A percentile compares a stretch with the other conserved stretches of the same genome.
These are phyloP conservation scores for Phycodurus eques DNA, from an alignment of 2,113 vertebrate genomes.

Conservation along the genomic window DNA sequence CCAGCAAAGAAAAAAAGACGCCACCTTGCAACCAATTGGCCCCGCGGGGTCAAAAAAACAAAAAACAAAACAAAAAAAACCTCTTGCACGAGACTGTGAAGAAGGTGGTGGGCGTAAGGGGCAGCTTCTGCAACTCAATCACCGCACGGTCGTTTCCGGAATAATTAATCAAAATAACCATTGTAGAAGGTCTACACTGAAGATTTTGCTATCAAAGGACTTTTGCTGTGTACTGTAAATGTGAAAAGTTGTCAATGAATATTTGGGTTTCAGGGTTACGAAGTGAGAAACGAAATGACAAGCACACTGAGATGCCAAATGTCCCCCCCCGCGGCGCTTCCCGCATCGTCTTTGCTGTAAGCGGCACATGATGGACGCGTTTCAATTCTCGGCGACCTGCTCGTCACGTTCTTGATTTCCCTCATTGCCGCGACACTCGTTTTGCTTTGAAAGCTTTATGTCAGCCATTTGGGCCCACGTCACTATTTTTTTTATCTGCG, in stretches of 20 bases:
- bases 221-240: neutral
- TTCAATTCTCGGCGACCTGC: neutral
- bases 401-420: neutral
- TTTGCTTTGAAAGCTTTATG: neutral
- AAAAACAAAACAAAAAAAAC: neutral
- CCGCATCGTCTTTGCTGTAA: neutral
- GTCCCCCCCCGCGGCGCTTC: neutral
- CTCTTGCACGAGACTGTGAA: neutral
- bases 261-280: neutral
- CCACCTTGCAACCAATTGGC: conserved; percentile 3
- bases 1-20: neutral
- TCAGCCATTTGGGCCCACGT: neutral
- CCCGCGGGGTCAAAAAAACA: neutral
- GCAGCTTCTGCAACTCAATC: neutral
- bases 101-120: neutral
- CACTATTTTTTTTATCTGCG: neutral
- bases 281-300: neutral
- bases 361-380: neutral
- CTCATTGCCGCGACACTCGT: neutral
- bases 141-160: neutral
- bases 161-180: neutral
- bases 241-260: neutral
- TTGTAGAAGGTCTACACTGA: neutral
- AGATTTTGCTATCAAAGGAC: neutral
- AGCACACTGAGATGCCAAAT: neutral